These are phyloP conservation scores for Scolopax bukidnonensis DNA, from an alignment of 2,797 vertebrate species.

Conservation along the genomic window DNA sequence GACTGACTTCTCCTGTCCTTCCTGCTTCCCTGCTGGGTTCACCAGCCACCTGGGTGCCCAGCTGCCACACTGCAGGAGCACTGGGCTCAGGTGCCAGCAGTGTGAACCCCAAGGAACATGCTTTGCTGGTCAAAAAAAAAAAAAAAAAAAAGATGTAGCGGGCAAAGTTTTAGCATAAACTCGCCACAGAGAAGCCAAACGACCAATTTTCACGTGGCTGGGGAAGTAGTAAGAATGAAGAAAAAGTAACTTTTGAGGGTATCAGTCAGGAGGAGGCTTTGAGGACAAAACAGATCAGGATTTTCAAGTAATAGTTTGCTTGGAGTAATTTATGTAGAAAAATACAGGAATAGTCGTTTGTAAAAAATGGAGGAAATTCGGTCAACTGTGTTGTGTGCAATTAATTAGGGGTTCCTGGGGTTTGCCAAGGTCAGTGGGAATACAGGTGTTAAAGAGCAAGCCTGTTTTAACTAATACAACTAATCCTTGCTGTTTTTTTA, in stretches of 20 bases:
- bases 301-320: neutral
- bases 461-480: neutral
- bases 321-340: neutral
- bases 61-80: neutral
- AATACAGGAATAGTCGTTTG: neutral
- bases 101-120: accelerated
- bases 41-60: accelerated
- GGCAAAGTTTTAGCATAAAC: neutral
- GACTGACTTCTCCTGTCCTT: too few species aligned
- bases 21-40: neutral
- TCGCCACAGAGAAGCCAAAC: neutral
- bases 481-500: constrained; percentile 3
- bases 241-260: neutral
- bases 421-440: neutral
- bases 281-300: neutral
- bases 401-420: neutral
- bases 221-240: neutral
- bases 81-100: neutral
- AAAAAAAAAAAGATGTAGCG: neutral
- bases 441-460: constrained; percentile 15
- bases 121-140: neutral
- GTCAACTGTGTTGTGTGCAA: neutral
- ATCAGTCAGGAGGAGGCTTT: neutral
- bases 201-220: accelerated
- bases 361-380: neutral